These are phyloP conservation scores for Aphelocoma californica DNA, from an alignment of 2,797 vertebrate species.

Conservation along the genomic window DNA sequence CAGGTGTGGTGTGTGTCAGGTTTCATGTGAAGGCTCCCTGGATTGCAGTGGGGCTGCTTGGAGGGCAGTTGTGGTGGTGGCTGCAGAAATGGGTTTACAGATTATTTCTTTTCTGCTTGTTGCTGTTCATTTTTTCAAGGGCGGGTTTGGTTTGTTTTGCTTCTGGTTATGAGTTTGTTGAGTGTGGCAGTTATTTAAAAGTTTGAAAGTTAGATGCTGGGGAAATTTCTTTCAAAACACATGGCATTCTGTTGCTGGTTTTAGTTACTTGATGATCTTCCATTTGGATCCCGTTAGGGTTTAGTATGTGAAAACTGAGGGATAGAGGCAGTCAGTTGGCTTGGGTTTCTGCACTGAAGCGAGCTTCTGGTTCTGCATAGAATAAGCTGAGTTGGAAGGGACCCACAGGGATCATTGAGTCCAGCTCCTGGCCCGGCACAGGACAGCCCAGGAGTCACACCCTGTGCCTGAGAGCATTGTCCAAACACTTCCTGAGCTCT, in stretches of 20 bases:
- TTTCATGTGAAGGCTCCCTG: background rate
- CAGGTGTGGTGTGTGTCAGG: background rate
- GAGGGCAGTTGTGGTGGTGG: background rate
- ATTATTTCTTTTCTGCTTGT: background rate
- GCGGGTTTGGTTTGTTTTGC: fast-evolving
- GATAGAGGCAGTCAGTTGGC: background rate
- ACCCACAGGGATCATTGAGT: background rate
- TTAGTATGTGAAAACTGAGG: background rate
- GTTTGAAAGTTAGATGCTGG: background rate
- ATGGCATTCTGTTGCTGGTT: background rate
- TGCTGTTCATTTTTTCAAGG: background rate
- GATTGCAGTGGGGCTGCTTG: background rate
- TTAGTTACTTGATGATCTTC: background rate
- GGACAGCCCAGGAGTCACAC: background rate
- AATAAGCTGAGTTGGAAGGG: background rate
- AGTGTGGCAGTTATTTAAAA: background rate
- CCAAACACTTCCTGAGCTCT: background rate
- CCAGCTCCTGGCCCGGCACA: background rate
- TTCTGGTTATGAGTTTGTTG: background rate
- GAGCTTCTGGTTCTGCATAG: background rate
- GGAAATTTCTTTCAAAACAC: background rate
- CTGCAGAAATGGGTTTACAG: background rate
- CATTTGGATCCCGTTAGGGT: background rate
- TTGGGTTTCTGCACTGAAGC: background rate
- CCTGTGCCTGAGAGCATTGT: background rate